These are phyloP conservation scores for Festucalex cinctus DNA, from an alignment of 2,113 vertebrate genomes.

Conservation along the genomic window DNA sequence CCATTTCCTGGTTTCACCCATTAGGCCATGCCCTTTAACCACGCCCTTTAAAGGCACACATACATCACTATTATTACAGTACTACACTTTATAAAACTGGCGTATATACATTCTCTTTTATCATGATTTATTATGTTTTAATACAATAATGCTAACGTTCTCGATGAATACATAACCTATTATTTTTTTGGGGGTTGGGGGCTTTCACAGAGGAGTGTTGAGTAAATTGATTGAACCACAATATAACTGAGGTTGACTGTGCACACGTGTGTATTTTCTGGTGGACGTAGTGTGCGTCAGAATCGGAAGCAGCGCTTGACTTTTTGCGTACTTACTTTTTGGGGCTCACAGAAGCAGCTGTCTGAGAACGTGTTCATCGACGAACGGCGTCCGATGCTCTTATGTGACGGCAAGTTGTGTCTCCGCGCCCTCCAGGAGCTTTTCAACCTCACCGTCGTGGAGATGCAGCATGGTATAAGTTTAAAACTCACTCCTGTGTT, in stretches of 20 bases:
- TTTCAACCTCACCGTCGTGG: constrained; percentile 81
- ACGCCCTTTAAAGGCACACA: background rate
- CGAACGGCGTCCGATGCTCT: constrained; percentile 80
- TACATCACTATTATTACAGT: too few relatives aligned
- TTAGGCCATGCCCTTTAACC: background rate
- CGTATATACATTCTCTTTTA: too few relatives aligned
- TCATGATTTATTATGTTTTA: too few relatives aligned
- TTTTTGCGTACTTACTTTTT: background rate
- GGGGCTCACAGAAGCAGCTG: constrained; percentile 74
- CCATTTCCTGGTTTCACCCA: background rate
- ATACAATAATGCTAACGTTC: too few relatives aligned
- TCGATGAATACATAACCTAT: too few relatives aligned
- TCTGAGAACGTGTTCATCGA: constrained; percentile 77
- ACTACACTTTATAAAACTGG: too few relatives aligned
- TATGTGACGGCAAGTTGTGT: constrained; percentile 85
- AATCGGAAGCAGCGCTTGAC: background rate
- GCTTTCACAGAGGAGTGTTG: too few relatives aligned
- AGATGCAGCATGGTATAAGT: constrained; percentile 87
- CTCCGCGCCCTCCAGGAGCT: constrained; percentile 80
- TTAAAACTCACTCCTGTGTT: background rate
- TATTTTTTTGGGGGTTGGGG: too few relatives aligned
- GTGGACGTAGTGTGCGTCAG: too few relatives aligned
- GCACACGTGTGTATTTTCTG: too few relatives aligned
- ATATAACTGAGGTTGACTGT: too few relatives aligned
- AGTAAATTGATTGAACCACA: too few relatives aligned